Evolutionary conservation across 2,797 vertebrate genomes (phyloP), one percentile per base, ranked within the genome.

Genomic region (Phylloscopus collybita): DNA sequence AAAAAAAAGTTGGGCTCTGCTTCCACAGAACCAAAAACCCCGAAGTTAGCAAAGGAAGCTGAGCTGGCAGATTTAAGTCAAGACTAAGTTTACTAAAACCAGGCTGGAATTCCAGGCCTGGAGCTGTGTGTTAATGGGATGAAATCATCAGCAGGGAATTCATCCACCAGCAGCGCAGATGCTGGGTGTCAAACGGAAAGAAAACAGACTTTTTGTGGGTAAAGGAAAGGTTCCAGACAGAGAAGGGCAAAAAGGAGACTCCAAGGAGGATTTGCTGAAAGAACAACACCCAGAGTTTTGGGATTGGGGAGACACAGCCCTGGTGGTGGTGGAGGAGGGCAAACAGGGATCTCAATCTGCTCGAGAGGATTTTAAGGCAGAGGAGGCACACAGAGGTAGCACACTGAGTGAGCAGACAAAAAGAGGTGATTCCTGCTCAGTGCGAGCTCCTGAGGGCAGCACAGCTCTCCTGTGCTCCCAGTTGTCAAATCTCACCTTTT

Each of bases 381-480:
- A 25, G 27, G 9, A 53, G 49, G 40, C 11, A 34, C 44, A n/a
- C 15, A 8, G 20, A 62, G 22, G 17, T 0, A 13, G 26, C 10
- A 3, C 49, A n/a, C 6, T 2, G 7, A 26, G 18, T 1, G 15
- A 53, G 22, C n/a, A 65, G 56, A 1, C 20, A 19, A 1, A 1
- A 26, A 9, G 17, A 59, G 32, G 13, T 16, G 44, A 13, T 9
- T 23, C 15, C 40, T 50, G 25, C 20, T 22, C 40, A 19, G 4
- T 0, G 4, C 9, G 0, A 12, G 36, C 50, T 84, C 74, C 53
- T 4, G 10, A 54, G 65, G 30, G 32, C 70, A 80, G 53, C 73
- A 27, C 65, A 36, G 34, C 42, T 6, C 10, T 7, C 62, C 70
- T 19, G 11, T 9, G 15, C 85, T 57, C 34, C n/a, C 73, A 8